Evolutionary conservation across 1,140 invertebrate genomes (phyloP), one percentile per base, ranked within the genome.

Genomic region (Drosophila mojavensis): DNA sequence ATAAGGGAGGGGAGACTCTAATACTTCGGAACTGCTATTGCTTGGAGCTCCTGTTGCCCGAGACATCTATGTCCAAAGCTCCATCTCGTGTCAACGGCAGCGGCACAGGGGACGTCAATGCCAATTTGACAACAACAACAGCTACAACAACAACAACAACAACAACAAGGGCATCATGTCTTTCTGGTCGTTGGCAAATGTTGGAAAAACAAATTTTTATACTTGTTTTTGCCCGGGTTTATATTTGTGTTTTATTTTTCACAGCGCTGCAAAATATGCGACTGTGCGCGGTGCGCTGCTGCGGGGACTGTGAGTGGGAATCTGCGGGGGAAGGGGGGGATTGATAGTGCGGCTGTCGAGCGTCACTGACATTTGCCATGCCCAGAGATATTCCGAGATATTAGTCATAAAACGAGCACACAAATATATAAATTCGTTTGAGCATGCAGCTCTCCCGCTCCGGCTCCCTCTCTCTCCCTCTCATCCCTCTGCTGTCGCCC

Each of bases 141-240:
- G 17, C 2, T 1, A 20, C 20, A 20, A 20, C 79, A 47, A 43
- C 36, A 26, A 2, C 43, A 58, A 28, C 51, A 50, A 54, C 41
- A 67, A 73, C 54, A 65, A 50, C 80, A 80, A 59, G 51, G 67
- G 53, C 76, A 79, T 61, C 78, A 55, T 78, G 68, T 72, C 77
- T 62, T 75, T 75, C 70, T 55, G 70, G 68, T 88, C 79, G 85
- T 90, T 89, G 81, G 79, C 85, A 90, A 89, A 89, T 90, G 85
- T 89, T 85, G 85, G 86, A 90, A 90, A 90, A 90, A 90, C 85
- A 90, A 90, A 90, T 90, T 90, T 86, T 90, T 77, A 90, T 90
- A 90, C 85, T 90, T 90, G 84, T 89, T 88, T 88, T 88, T 68
- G 75, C 75, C 71, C 68, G 82, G 76, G 79, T 89, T 89, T 89